Evolutionary conservation across 2,888 invertebrate species (phyloP).

Genomic region (Cataglyphis livida): DNA sequence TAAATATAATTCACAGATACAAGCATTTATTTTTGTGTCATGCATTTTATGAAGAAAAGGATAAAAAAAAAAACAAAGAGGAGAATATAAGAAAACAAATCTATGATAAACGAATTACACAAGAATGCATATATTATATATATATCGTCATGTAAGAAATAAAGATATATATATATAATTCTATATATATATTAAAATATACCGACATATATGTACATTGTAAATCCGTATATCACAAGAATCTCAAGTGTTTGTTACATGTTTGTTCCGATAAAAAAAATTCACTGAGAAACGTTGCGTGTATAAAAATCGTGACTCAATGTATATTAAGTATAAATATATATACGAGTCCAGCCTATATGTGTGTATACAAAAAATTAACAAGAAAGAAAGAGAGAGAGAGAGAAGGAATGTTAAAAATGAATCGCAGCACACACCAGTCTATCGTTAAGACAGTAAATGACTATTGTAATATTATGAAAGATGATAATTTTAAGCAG

Average conservation of each 20-base stretch:
- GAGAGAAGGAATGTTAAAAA: slow-evolving; percentile 29
- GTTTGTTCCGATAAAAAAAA: slow-evolving; percentile 72
- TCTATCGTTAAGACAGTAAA: slow-evolving; percentile 54
- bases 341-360: slow-evolving; percentile 75
- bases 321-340: slow-evolving; percentile 62
- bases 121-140: slow-evolving; percentile 71
- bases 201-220: slow-evolving; percentile 71
- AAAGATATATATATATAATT: slow-evolving; percentile 71
- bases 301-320: slow-evolving; percentile 61
- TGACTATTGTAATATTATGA: slow-evolving; percentile 47
- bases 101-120: slow-evolving; percentile 76
- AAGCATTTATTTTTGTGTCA: slow-evolving; percentile 86
- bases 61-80: slow-evolving; percentile 56
- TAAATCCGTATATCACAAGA: slow-evolving; percentile 77
- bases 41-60: slow-evolving; percentile 82
- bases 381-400: slow-evolving; percentile 55
- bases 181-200: slow-evolving; percentile 64
- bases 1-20: slow-evolving; percentile 77
- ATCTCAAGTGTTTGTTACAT: slow-evolving; percentile 82
- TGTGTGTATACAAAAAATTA: slow-evolving; percentile 70
- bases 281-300: slow-evolving; percentile 49
- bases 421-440: slow-evolving; percentile 60
- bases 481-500: slow-evolving; percentile 26
- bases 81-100: slow-evolving; percentile 67
- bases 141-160: slow-evolving; percentile 67